Conservation (phyloP, 92 coral and sea anemone species). For the Epizoanthus scotinus region DNA sequence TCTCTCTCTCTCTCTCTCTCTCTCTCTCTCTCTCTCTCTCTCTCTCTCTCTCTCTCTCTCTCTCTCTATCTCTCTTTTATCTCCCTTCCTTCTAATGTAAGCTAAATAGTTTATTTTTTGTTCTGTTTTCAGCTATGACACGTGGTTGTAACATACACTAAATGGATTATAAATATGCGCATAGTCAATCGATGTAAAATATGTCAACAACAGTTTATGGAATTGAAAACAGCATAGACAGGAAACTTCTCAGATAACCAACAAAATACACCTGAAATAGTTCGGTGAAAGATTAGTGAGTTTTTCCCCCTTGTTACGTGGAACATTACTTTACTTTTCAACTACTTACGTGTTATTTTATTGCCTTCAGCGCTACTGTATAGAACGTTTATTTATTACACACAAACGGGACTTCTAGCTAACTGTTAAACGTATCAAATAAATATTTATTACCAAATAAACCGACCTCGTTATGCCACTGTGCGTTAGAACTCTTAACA, state of each 20-base stretch:
- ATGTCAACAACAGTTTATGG: no score
- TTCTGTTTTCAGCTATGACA: constrained; percentile 66
- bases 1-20: neutral
- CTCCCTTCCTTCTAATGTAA: neutral
- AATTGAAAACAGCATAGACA: no score
- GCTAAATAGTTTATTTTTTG: neutral
- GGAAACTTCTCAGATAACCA: no score
- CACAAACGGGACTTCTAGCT: neutral
- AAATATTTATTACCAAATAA: neutral
- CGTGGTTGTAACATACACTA: constrained; percentile 60
- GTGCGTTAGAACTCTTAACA: no score
- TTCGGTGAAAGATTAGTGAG: no score
- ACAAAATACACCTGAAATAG: no score
- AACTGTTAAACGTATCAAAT: neutral
- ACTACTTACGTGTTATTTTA: no score
- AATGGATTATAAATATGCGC: neutral
- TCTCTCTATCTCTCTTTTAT: neutral
- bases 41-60: neutral
- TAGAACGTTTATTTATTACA: neutral
- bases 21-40: no score
- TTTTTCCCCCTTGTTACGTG: no score
- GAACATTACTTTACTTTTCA: no score
- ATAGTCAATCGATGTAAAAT: no score
- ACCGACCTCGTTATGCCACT: no score
- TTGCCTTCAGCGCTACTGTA: neutral